Evolutionary conservation across 2,797 vertebrate species (phyloP).

Genomic region (Zenarchopterus dispar): DNA sequence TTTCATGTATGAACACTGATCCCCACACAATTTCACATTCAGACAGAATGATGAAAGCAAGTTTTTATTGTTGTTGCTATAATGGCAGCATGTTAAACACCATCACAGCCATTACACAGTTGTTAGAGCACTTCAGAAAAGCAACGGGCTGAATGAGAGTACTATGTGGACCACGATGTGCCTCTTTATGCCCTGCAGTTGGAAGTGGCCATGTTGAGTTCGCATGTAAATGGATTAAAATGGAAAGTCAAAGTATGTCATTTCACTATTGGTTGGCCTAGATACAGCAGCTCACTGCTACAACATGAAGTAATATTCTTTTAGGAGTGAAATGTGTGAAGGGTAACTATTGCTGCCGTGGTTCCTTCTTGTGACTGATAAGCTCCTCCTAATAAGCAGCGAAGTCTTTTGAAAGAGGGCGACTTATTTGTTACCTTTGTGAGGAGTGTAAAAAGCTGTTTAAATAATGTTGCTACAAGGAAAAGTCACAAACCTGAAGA

Average conservation of each 20-base stretch:
- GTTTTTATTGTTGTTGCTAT: constrained; percentile 51
- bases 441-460: constrained; percentile 32
- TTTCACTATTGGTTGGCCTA: constrained; percentile 52
- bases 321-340: constrained; percentile 32
- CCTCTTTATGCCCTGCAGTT: constrained; percentile 29
- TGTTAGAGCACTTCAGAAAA: constrained; percentile 24
- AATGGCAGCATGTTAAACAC: constrained; percentile 24
- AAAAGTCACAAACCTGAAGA: constrained; percentile 3
- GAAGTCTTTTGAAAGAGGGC: constrained; percentile 33
- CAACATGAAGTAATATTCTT: constrained; percentile 31
- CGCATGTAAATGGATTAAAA: constrained; percentile 68
- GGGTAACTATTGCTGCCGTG: constrained; percentile 38
- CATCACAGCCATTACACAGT: constrained; percentile 41
- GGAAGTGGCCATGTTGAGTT: constrained; percentile 53
- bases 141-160: constrained; percentile 15
- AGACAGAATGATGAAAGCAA: constrained; percentile 65
- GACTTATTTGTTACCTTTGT: constrained; percentile 25
- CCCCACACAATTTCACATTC: constrained; percentile 32
- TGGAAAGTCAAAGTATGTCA: constrained; percentile 46
- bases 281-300: constrained; percentile 38
- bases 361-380: constrained; percentile 46
- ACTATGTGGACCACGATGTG: constrained; percentile 1
- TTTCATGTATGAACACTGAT: constrained; percentile 48
- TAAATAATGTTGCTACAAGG: constrained; percentile 9
- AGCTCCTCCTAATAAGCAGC: constrained; percentile 40